These are phyloP conservation scores for Drosophila testacea DNA, from an alignment of 2,888 invertebrate genomes.

Conservation along the genomic window DNA sequence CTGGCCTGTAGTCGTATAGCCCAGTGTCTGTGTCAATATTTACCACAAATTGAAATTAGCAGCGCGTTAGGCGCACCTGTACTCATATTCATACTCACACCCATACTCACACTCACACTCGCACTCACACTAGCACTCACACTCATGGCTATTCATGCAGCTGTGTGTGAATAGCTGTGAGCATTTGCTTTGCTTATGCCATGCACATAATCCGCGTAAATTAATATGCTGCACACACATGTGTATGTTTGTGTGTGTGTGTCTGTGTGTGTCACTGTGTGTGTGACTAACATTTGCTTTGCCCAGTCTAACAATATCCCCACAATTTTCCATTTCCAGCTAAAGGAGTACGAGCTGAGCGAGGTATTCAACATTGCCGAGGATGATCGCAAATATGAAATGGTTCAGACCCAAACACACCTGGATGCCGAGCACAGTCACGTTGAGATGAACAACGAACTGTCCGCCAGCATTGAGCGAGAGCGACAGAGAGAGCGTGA, in stretches of 20 bases:
- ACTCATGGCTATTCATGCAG: conserved; percentile 25
- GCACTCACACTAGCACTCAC: conserved; percentile 1
- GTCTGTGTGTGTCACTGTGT: conserved; percentile 24
- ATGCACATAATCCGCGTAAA: conserved; percentile 75
- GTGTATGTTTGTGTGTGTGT: background rate
- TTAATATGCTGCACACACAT: conserved; percentile 76
- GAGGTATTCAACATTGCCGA: conserved; percentile 94
- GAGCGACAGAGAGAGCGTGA: conserved; percentile 89
- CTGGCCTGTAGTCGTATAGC: conserved; percentile 15
- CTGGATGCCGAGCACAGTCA: conserved; percentile 85
- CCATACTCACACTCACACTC: conserved; percentile 4
- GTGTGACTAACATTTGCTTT: conserved; percentile 52
- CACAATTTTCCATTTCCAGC: conserved; percentile 85
- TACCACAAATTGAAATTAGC: conserved; percentile 80
- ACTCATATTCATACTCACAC: conserved; percentile 27
- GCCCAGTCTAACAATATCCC: conserved; percentile 23
- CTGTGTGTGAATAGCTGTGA: conserved; percentile 41
- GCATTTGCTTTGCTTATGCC: conserved; percentile 56
- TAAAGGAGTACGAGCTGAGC: conserved; percentile 94
- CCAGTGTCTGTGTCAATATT: conserved; percentile 73
- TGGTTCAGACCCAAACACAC: conserved; percentile 86
- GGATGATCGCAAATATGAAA: conserved; percentile 91
- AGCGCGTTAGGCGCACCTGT: conserved; percentile 79
- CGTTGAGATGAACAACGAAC: conserved; percentile 90
- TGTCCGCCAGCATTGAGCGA: conserved; percentile 92